phyloP scores from a whole-genome alignment of 2,888 invertebrate genomes.

The Dryococelus australis region DNA sequence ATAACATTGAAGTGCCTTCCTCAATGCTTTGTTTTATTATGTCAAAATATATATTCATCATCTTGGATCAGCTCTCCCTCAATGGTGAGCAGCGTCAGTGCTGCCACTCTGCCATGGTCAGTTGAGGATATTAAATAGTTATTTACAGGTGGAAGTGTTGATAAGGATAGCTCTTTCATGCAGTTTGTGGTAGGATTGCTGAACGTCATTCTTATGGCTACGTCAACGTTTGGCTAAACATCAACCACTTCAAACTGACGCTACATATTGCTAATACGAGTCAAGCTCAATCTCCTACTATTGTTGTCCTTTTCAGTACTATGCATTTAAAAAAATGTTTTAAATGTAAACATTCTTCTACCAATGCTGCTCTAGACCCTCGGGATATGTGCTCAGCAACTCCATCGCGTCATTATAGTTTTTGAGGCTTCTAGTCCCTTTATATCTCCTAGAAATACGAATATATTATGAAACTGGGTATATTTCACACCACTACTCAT shows the following conservation, averaged over 20 bases:
- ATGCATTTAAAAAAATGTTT: background rate
- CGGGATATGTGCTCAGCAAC: background rate
- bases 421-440: background rate
- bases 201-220: background rate
- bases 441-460: background rate
- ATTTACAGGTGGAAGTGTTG: background rate
- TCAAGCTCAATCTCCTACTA: background rate
- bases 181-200: background rate
- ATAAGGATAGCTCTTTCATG: background rate
- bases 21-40: no score
- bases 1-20: no score
- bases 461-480: background rate
- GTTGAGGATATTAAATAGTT: no score
- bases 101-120: no score
- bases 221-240: background rate
- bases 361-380: background rate
- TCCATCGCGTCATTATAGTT: background rate
- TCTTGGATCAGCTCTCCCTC: no score
- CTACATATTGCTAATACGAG: background rate
- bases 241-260: background rate
- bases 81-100: no score
- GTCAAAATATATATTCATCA: no score
- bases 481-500: background rate
- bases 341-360: slow-evolving; percentile 11
- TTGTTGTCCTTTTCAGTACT: background rate